These are phyloP conservation scores for Geotrupes spiniger DNA, from an alignment of 2,888 invertebrate genomes.

Conservation along the genomic window DNA sequence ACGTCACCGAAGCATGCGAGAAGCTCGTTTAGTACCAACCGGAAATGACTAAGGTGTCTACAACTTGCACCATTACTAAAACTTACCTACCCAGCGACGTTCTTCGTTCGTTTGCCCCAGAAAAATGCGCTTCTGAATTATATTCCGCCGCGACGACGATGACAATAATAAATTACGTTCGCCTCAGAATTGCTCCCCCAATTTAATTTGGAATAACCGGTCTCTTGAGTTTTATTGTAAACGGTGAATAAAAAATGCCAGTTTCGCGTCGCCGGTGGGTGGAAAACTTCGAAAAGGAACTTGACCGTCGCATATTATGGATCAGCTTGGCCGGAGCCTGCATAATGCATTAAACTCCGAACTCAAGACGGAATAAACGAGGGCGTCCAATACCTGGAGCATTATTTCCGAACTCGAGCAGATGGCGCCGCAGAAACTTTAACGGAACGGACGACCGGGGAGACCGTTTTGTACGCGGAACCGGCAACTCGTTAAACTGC, in stretches of 20 bases:
- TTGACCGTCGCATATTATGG: no score
- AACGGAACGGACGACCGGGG: no score
- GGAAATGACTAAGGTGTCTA: conserved; percentile 41
- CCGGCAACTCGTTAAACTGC: conserved; percentile 9
- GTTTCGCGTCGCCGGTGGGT: no score
- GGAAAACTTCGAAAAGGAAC: no score
- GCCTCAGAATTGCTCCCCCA: no score
- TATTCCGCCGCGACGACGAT: no score
- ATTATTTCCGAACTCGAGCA: neutral
- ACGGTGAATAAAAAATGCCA: no score
- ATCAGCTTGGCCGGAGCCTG: conserved; percentile 12
- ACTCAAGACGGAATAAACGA: conserved; percentile 25
- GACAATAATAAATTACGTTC: no score
- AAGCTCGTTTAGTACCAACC: conserved; percentile 38
- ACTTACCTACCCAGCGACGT: neutral
- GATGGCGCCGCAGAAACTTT: conserved; percentile 2
- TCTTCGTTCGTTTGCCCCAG: neutral
- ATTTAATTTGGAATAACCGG: no score
- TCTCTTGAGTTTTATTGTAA: no score
- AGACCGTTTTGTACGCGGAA: no score
- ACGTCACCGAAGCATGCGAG: conserved; percentile 37
- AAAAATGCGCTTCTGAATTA: neutral
- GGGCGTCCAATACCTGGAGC: conserved; percentile 8
- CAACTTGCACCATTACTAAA: conserved; percentile 36
- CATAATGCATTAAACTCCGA: conserved; percentile 33